Evolutionary conservation across 2,113 vertebrate species (phyloP), one percentile per base, ranked within the genome.

Genomic region (Misgurnus anguillicaudatus): DNA sequence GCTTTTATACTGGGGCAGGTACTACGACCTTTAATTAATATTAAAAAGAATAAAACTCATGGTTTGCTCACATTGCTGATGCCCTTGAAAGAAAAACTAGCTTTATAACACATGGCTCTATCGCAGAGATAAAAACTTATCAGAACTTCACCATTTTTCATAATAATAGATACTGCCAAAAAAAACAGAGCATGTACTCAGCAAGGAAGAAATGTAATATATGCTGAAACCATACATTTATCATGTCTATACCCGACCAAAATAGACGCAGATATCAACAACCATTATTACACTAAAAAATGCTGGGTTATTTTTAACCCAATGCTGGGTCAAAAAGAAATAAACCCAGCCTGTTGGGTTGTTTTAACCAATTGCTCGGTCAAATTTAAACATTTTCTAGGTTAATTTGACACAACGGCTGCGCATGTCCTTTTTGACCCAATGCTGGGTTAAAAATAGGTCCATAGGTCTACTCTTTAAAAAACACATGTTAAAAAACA

Each of bases 121-220:
- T 75, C 79, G 69, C 62, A 79, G 42, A 82, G 83, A 84, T 84
- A 79, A 75, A 84, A 84, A 79, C 47, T 79, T 81, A 75, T 79
- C 63, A 75, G 17, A 65, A 70, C 70, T 61, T 77, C 48, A 66
- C 63, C 70, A 75, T 81, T 81, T 81, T 79, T 84, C 79, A 81
- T 60, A 66, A 71, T 14, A 81, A 76, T 64, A 36, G 48, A 61
- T 81, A 57, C 45, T 51, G 38, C 61, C 72, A 19, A 55, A 60
- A 81, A 77, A 74, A 80, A 10, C 6, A 67, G 78, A 75, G 55
- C 62, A 78, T 62, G 69, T 19, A 60, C 45, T 81, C 51, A 55
- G 24, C 71, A 51, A 31, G 9, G 24, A 31, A 31, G 24, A 31
- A 31, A 31, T 31, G 24, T 5, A 64, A 76, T 39, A 57, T 51